These are phyloP conservation scores for Lydus trimaculatus DNA, from an alignment of 2,888 invertebrate genomes.

Conservation along the genomic window DNA sequence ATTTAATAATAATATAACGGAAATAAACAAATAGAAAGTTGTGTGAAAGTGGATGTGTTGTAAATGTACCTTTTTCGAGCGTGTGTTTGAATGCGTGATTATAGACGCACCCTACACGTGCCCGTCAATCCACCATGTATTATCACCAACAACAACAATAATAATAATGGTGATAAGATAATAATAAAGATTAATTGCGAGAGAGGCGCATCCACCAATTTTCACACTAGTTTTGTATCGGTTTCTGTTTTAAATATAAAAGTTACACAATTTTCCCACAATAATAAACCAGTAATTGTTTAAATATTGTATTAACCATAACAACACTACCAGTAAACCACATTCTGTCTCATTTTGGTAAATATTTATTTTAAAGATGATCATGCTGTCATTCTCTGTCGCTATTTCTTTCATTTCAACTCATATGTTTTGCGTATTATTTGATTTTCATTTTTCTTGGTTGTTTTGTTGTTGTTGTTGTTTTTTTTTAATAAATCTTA, in stretches of 20 bases:
- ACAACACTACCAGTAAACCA: neutral
- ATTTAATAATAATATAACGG: neutral
- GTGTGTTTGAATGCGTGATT: neutral
- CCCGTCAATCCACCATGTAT: neutral
- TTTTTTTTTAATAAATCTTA: neutral
- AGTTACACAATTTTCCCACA: neutral
- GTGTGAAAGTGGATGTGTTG: conserved; percentile 12
- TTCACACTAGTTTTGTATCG: neutral
- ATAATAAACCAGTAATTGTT: neutral
- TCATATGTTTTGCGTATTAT: neutral
- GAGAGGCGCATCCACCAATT: neutral
- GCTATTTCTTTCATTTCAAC: neutral
- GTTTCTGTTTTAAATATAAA: neutral
- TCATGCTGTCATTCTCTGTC: neutral
- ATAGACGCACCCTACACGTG: neutral
- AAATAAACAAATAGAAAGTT: conserved; percentile 10
- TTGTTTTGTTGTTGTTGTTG: too few relatives aligned
- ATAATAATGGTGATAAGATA: neutral
- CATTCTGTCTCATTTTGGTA: conserved; percentile 1
- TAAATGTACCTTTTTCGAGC: neutral
- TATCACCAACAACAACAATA: neutral
- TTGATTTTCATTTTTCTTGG: neutral
- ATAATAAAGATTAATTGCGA: neutral
- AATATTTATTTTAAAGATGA: conserved; percentile 4
- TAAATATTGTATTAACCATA: conserved; percentile 5